Evolutionary conservation across 2,888 invertebrate genomes (phyloP).

Genomic region (Apotomis betuletana): DNA sequence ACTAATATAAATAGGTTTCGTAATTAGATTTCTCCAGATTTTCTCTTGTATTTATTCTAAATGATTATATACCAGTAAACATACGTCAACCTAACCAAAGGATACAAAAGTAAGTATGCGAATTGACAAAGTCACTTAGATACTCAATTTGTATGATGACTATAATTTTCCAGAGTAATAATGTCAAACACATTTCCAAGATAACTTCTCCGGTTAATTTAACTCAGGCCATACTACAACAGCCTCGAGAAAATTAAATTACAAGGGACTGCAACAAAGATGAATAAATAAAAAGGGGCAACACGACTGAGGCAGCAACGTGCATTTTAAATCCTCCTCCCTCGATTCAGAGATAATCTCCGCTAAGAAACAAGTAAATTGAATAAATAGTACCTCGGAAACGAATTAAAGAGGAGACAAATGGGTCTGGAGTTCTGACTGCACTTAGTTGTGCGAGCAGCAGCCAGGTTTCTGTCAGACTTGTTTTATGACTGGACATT

Average conservation of each 20-base stretch:
- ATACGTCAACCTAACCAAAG: too few relatives aligned
- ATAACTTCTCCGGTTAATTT: constrained; percentile 21
- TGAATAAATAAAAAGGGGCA: constrained; percentile 34
- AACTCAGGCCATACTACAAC: constrained; percentile 14
- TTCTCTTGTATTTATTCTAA: too few relatives aligned
- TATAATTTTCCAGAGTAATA: constrained; percentile 1
- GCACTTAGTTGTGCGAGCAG: constrained; percentile 29
- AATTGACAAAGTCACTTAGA: neutral
- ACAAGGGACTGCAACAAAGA: constrained; percentile 34
- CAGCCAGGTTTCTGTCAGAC: constrained; percentile 28
- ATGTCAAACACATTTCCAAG: constrained; percentile 15
- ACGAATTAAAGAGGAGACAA: constrained; percentile 26
- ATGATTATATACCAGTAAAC: too few relatives aligned
- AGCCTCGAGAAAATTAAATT: constrained; percentile 38
- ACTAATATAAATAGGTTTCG: too few relatives aligned
- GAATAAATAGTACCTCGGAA: constrained; percentile 28
- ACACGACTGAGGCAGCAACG: constrained; percentile 16
- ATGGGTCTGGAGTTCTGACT: constrained; percentile 32
- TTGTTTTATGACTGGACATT: constrained; percentile 22
- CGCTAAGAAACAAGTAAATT: constrained; percentile 25
- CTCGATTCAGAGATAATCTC: constrained; percentile 30
- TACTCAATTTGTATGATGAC: neutral
- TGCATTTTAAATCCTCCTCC: constrained; percentile 38
- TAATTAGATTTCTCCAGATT: too few relatives aligned
- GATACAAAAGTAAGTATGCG: neutral